A percentile compares a stretch with the other conserved stretches of the same genome.
phyloP scores from a whole-genome alignment of 1,140 invertebrate species.

The Papilio machaon region DNA sequence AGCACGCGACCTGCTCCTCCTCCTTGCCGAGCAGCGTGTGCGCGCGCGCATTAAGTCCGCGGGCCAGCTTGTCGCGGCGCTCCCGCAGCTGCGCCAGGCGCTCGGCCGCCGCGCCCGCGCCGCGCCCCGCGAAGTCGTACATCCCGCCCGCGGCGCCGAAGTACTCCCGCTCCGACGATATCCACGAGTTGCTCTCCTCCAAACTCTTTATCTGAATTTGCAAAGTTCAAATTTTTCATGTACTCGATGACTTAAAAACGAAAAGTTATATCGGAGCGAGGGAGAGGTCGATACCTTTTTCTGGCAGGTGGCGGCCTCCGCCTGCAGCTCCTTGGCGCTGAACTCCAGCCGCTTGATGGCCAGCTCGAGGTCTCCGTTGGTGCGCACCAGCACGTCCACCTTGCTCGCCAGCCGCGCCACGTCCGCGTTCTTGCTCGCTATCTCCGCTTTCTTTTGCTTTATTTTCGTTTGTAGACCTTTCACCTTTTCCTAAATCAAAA shows the following conservation, averaged over 20 bases:
- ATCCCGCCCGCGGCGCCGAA: slow-evolving; percentile 88
- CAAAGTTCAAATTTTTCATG: not conserved
- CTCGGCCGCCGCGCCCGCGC: slow-evolving; percentile 84
- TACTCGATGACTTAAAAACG: not conserved
- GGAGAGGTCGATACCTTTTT: slow-evolving; percentile 58
- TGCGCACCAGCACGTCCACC: slow-evolving; percentile 87
- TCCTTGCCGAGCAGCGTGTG: slow-evolving; percentile 93
- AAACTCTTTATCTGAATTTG: slow-evolving; percentile 60
- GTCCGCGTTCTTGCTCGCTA: slow-evolving; percentile 90
- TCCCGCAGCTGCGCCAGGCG: slow-evolving; percentile 85
- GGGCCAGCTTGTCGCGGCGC: slow-evolving; percentile 87
- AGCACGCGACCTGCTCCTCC: slow-evolving; percentile 87
- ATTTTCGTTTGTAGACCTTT: slow-evolving; percentile 84
- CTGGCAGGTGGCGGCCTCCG: slow-evolving; percentile 71
- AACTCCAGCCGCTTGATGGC: slow-evolving; percentile 91
- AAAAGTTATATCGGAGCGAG: too few species aligned
- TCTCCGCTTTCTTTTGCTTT: slow-evolving; percentile 88
- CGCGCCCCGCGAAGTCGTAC: slow-evolving; percentile 83
- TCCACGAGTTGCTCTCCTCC: slow-evolving; percentile 85
- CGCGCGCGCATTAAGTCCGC: slow-evolving; percentile 90
- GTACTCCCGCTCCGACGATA: slow-evolving; percentile 88
- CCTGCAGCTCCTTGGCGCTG: slow-evolving; percentile 84
- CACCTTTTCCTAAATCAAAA: slow-evolving; percentile 73
- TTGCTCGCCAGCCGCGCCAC: slow-evolving; percentile 84
- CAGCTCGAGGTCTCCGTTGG: slow-evolving; percentile 86